Conservation (phyloP, 64 coral and sea anemone species). For the Dendronephthya gigantea region DNA sequence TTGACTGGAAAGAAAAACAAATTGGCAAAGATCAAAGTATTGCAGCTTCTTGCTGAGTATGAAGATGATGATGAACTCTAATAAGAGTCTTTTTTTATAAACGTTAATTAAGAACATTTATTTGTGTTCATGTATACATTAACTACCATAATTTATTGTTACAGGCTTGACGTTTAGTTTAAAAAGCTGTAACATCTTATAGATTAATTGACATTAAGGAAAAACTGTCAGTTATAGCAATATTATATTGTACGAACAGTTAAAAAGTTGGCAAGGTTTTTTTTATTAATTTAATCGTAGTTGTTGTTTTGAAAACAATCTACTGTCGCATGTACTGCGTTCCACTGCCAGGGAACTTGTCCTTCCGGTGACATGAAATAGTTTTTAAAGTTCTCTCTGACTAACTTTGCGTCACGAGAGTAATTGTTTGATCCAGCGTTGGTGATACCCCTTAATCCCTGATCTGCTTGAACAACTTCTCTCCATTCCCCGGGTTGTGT, state of each 20-base stretch:
- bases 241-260: background rate
- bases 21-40: background rate
- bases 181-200: background rate
- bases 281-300: background rate
- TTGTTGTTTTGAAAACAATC: background rate
- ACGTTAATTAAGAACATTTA: background rate
- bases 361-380: background rate
- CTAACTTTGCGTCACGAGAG: background rate
- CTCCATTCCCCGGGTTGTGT: conserved; percentile 7
- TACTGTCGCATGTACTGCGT: background rate
- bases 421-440: background rate
- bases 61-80: background rate
- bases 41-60: background rate
- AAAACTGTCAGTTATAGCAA: background rate
- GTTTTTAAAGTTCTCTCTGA: background rate
- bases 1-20: background rate
- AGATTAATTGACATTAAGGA: background rate
- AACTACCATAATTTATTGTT: background rate
- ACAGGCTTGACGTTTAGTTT: background rate
- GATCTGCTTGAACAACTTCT: background rate
- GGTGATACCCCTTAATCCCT: background rate
- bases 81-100: background rate
- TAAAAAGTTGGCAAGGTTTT: background rate
- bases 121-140: background rate
- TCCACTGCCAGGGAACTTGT: background rate